These are phyloP conservation scores for Muricea muricata DNA, from an alignment of 92 coral and sea anemone species.

Conservation along the genomic window DNA sequence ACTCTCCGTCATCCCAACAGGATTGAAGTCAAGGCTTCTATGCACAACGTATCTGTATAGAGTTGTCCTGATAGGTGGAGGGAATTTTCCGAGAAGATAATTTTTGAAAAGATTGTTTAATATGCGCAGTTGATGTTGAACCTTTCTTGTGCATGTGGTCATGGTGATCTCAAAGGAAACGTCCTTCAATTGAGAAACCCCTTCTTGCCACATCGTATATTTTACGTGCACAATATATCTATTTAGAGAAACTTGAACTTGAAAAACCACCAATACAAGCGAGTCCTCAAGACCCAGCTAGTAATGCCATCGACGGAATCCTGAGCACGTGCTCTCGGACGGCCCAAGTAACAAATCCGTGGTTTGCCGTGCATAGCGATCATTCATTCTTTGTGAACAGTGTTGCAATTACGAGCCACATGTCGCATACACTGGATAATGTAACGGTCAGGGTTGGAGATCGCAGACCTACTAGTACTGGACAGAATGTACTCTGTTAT, in stretches of 20 bases:
- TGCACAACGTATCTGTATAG: too few relatives aligned
- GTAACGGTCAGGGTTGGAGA: background rate
- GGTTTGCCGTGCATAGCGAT: background rate
- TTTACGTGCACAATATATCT: background rate
- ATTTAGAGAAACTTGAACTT: background rate
- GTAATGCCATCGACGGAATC: background rate
- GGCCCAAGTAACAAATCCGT: background rate
- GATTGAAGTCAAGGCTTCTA: too few relatives aligned
- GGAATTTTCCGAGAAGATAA: too few relatives aligned
- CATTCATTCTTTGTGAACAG: background rate
- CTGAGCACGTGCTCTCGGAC: background rate
- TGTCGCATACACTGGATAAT: background rate
- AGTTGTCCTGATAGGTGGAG: too few relatives aligned
- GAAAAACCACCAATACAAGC: background rate
- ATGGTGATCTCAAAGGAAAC: too few relatives aligned
- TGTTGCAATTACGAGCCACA: conserved; percentile 8
- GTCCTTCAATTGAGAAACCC: too few relatives aligned
- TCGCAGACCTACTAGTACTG: too few relatives aligned
- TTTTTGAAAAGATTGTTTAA: too few relatives aligned
- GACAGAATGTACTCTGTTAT: background rate
- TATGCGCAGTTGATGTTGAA: too few relatives aligned
- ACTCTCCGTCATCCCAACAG: too few relatives aligned
- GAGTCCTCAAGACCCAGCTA: background rate
- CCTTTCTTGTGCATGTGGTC: too few relatives aligned
- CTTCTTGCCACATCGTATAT: background rate